These are phyloP conservation scores for Aspidoscelis tigris DNA, from an alignment of 2,113 vertebrate species.

Conservation along the genomic window DNA sequence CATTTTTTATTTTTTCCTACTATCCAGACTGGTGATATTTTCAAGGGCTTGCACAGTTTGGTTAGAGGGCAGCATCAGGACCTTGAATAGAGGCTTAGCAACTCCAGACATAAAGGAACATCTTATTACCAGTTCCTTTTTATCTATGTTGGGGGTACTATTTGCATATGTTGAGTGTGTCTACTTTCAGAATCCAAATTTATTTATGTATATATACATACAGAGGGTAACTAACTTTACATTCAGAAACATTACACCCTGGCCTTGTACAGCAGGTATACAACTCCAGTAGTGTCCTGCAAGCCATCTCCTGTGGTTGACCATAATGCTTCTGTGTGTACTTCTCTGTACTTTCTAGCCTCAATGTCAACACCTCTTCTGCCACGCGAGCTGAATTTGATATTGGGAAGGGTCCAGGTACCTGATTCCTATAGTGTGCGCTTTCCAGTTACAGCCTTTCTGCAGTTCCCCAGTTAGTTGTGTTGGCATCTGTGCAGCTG, in stretches of 20 bases:
- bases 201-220: neutral
- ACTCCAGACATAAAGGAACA: neutral
- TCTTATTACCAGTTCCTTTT: neutral
- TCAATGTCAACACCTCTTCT: conserved; percentile 19
- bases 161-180: neutral
- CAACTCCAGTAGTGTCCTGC: neutral
- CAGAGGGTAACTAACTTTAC: neutral
- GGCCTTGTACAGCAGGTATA: neutral
- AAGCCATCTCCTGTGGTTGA: neutral
- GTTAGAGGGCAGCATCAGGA: too few species aligned
- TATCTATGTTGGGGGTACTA: neutral
- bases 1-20: too few species aligned
- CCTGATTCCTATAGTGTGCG: neutral
- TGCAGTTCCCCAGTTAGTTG: conserved; percentile 1
- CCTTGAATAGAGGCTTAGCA: too few species aligned
- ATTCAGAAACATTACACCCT: neutral
- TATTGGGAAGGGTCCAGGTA: neutral
- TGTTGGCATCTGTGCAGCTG: conserved; percentile 16
- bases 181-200: fast-evolving
- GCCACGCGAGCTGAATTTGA: conserved; percentile 2
- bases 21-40: too few species aligned
- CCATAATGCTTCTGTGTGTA: neutral
- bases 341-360: neutral
- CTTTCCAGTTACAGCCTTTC: neutral
- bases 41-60: too few species aligned